Base-by-base conservation (phyloP, 2,113 vertebrate species). In the Callaeas wilsoni region DNA sequence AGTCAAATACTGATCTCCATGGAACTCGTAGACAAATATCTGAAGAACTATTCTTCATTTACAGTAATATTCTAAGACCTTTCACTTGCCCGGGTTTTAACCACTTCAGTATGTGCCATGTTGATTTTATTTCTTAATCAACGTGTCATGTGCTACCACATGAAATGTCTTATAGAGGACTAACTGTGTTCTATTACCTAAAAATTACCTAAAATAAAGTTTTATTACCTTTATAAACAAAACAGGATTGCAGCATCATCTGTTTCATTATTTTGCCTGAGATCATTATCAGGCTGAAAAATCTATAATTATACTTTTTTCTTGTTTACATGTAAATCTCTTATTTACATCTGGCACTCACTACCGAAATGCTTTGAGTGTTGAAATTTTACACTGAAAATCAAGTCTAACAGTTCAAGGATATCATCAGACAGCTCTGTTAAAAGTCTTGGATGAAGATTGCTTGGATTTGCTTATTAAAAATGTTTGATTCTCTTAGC, bases 201-300 rank as follows among this genome's bases (percentile, higher is more conserved):
- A n/a, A n/a, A n/a, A n/a, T n/a, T n/a, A n/a, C n/a, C n/a, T n/a
- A n/a, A n/a, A n/a, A n/a, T n/a, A n/a, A n/a, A 90, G 44, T 78
- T 93, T 87, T 93, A 95, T 87, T 84, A 92, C 76, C 64, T 87
- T 92, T 94, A 65, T 77, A 93, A 93, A 73, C 39, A 90, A 95
- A 88, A 65, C 8, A 69, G 50, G 23, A 53, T 83, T 83, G n/a
- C 42, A 76, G 37, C 62, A 86, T 93, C 82, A 65, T 70, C 67
- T 95, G n/a, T 83, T 92, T 88, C 59, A 74, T 90, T 90, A 62
- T 74, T 86, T 80, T 50, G 12, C 59, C 55, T 50, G 41, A 93
- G 75, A 88, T 93, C 67, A 47, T 83, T 86, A 77, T 92, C 50
- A 88, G 68, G 14, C 59, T 93, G 92, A 83, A n/a, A 92, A 92